Conservation (phyloP, 2,797 vertebrate genomes). For the Percopsis omiscomaycus region DNA sequence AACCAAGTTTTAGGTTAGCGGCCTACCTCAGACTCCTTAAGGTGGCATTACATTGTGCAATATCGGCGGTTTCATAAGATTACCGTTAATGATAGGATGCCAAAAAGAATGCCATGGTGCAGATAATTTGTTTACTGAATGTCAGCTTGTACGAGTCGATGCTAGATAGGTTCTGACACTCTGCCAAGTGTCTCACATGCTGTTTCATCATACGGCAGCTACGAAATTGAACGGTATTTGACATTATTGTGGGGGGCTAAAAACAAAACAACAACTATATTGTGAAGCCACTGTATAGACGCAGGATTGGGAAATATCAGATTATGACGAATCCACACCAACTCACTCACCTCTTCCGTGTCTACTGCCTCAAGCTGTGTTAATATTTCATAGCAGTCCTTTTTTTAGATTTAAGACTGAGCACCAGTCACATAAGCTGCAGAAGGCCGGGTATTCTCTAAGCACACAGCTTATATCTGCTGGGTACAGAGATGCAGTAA, state of each 20-base stretch:
- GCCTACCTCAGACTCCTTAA: too few relatives aligned
- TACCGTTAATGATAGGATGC: too few relatives aligned
- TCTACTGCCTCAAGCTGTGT: slow-evolving; percentile 22
- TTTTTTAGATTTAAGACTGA: slow-evolving; percentile 37
- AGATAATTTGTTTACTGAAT: too few relatives aligned
- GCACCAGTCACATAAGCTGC: slow-evolving; percentile 1
- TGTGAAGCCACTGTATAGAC: slow-evolving; percentile 12
- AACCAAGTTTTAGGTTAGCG: neutral
- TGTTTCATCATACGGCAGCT: too few relatives aligned
- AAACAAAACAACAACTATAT: neutral
- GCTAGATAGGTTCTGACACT: too few relatives aligned
- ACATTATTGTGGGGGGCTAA: neutral
- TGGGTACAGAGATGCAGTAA: neutral
- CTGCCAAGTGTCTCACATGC: too few relatives aligned
- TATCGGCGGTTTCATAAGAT: too few relatives aligned
- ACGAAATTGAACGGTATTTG: too few relatives aligned
- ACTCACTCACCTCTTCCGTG: slow-evolving; percentile 10
- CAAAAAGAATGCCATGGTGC: too few relatives aligned
- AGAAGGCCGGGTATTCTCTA: neutral
- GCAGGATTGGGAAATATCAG: slow-evolving; percentile 29
- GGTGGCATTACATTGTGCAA: too few relatives aligned
- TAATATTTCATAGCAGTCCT: slow-evolving; percentile 65
- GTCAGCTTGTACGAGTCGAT: too few relatives aligned
- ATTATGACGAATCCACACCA: slow-evolving; percentile 36
- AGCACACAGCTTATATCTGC: neutral